These are phyloP conservation scores for Melieria omissa DNA, from an alignment of 2,888 invertebrate species.

Conservation along the genomic window DNA sequence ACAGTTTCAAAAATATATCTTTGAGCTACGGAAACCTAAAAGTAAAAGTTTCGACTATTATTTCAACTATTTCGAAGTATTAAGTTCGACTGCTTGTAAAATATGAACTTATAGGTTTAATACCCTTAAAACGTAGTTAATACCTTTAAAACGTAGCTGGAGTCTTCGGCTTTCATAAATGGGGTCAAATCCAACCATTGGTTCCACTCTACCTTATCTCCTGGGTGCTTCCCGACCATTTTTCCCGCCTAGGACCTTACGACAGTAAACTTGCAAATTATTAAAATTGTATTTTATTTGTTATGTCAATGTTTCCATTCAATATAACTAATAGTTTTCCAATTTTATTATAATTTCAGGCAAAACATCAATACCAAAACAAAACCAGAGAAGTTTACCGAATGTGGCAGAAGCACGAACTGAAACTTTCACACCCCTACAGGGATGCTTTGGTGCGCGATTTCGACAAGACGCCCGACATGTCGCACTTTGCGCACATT, in stretches of 20 bases:
- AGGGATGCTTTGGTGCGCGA: slow-evolving; percentile 7
- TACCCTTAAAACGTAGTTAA: too few relatives aligned
- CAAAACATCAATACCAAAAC: slow-evolving; percentile 32
- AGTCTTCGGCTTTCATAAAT: too few relatives aligned
- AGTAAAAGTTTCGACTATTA: too few relatives aligned
- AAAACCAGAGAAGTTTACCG: slow-evolving; percentile 33
- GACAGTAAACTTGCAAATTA: neutral
- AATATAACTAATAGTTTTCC: neutral
- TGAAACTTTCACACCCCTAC: slow-evolving; percentile 42
- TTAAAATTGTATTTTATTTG: neutral
- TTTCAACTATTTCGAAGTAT: too few relatives aligned
- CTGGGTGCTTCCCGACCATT: slow-evolving; percentile 12
- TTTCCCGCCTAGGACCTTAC: neutral
- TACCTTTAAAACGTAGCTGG: too few relatives aligned
- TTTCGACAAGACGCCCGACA: slow-evolving; percentile 1
- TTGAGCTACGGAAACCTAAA: too few relatives aligned
- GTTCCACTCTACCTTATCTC: slow-evolving; percentile 1
- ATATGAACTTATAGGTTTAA: too few relatives aligned
- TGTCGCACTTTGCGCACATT: neutral
- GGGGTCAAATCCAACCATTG: neutral
- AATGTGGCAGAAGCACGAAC: slow-evolving; percentile 38
- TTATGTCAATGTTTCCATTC: slow-evolving; percentile 1
- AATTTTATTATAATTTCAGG: slow-evolving; percentile 33
- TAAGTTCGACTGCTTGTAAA: too few relatives aligned
- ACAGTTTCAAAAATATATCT: too few relatives aligned